Evolutionary conservation across 1,140 invertebrate genomes (phyloP).

Genomic region (Lasioglossum albipes): DNA sequence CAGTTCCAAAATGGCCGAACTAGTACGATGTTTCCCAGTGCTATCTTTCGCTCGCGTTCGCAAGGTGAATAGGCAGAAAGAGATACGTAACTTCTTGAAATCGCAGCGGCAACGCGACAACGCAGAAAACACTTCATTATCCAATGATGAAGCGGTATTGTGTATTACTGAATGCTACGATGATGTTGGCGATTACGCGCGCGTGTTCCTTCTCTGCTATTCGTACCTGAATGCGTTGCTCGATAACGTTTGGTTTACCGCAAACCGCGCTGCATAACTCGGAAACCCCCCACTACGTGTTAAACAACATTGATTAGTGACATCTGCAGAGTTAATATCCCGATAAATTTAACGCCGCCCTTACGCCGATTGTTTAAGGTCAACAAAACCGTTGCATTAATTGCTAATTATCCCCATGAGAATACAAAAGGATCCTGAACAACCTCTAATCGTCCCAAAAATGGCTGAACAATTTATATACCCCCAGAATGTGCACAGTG

Average conservation of each 20-base stretch:
- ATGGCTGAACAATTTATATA: too few relatives aligned
- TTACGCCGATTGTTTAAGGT: neutral
- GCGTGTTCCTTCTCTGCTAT: constrained; percentile 45
- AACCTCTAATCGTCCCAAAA: too few relatives aligned
- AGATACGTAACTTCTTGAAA: neutral
- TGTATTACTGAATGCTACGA: constrained; percentile 25
- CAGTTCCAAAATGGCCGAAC: too few relatives aligned
- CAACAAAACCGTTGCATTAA: neutral
- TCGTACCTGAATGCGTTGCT: constrained; percentile 60
- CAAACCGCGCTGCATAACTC: constrained; percentile 66
- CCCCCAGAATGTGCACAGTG: too few relatives aligned
- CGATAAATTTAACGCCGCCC: constrained; percentile 48
- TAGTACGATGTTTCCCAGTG: too few relatives aligned
- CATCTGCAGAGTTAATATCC: constrained; percentile 64
- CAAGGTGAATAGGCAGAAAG: too few relatives aligned
- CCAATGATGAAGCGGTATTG: constrained; percentile 17
- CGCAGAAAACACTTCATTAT: constrained; percentile 13
- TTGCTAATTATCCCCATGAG: too few relatives aligned
- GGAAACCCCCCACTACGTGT: constrained; percentile 58
- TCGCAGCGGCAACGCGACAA: neutral
- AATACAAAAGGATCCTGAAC: too few relatives aligned
- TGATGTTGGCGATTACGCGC: constrained; percentile 43
- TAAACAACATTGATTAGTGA: constrained; percentile 66
- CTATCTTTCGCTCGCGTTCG: too few relatives aligned
- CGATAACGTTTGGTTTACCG: constrained; percentile 61